These are phyloP conservation scores for Saguinus imperator DNA, from an alignment of 2,113 vertebrate genomes.

Conservation along the genomic window DNA sequence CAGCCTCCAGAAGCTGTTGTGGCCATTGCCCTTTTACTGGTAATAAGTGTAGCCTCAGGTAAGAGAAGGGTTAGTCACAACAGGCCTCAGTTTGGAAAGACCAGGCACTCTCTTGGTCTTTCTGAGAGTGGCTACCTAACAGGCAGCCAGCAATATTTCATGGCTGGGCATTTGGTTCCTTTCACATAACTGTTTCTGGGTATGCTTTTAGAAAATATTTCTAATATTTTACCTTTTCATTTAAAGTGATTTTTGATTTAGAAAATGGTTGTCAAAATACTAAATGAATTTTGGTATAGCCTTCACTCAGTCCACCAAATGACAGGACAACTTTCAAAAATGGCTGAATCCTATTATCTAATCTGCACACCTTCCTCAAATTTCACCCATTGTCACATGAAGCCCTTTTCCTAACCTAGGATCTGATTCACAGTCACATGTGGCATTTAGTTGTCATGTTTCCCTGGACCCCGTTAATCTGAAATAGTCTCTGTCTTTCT, in stretches of 20 bases:
- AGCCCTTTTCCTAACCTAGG: not conserved
- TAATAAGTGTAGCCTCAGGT: no score
- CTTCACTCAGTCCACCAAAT: not conserved
- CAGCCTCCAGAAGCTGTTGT: not conserved
- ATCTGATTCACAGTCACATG: not conserved
- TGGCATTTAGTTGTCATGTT: not conserved
- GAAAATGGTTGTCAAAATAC: not conserved
- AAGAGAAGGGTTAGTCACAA: not conserved
- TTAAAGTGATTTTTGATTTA: not conserved
- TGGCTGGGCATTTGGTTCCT: not conserved
- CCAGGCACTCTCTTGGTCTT: not conserved
- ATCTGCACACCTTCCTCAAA: not conserved
- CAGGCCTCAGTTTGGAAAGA: not conserved
- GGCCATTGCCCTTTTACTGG: fast-evolving
- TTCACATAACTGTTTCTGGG: not conserved
- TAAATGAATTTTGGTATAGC: not conserved
- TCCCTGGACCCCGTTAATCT: not conserved
- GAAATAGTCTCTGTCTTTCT: not conserved
- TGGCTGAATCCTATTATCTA: no score
- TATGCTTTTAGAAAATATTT: not conserved
- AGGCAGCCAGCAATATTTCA: not conserved
- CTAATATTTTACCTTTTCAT: not conserved
- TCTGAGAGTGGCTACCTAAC: no score
- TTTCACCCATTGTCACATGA: not conserved
- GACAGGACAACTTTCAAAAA: not conserved